Conservation (phyloP, 1,140 invertebrate genomes). For the Popillia japonica region DNA sequence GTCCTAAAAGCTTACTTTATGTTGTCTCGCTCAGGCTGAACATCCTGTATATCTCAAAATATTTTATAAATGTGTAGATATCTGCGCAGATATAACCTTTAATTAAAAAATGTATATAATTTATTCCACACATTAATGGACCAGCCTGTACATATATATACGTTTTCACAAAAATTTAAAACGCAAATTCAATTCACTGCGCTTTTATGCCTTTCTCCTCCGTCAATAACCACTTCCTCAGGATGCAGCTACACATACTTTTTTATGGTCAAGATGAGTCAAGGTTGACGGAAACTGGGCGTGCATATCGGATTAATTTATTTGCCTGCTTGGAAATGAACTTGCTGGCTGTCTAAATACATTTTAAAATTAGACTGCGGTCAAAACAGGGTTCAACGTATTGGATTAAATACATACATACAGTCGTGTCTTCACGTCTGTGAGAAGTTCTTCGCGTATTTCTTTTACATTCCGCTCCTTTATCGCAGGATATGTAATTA, state of each 20-base stretch:
- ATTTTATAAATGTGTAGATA: too few species aligned
- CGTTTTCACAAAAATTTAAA: too few species aligned
- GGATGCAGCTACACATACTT: background rate
- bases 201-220: background rate
- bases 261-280: background rate
- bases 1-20: too few species aligned
- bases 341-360: background rate
- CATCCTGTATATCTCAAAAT: too few species aligned
- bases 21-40: too few species aligned
- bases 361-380: background rate
- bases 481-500: background rate
- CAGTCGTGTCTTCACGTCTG: background rate
- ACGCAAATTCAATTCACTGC: too few species aligned
- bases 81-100: too few species aligned
- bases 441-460: background rate
- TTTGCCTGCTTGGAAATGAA: slow-evolving; percentile 3
- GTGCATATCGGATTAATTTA: slow-evolving; percentile 8
- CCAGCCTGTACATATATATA: too few species aligned
- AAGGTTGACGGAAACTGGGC: background rate
- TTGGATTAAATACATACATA: background rate
- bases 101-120: too few species aligned
- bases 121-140: too few species aligned
- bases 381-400: background rate
- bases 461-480: background rate
- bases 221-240: background rate